These are phyloP conservation scores for Drosophila atripex DNA, from an alignment of 2,888 invertebrate species.

Conservation along the genomic window DNA sequence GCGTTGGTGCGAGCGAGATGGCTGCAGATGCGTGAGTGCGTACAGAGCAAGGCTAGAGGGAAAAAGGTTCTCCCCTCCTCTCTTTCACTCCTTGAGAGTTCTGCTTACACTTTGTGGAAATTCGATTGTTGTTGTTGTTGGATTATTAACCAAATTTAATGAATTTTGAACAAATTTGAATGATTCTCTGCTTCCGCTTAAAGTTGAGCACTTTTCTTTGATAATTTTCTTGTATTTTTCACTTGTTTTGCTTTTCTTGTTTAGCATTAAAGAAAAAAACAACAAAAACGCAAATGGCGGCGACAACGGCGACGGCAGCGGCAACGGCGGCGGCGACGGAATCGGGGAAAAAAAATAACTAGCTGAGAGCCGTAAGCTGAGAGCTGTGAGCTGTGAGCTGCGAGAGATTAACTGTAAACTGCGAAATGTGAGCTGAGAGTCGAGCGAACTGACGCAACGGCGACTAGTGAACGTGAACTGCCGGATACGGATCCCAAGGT, in stretches of 20 bases:
- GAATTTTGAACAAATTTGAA: too few relatives aligned
- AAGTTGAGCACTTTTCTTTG: conserved; percentile 18
- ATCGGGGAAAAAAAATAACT: conserved; percentile 29
- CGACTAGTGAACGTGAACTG: conserved; percentile 76
- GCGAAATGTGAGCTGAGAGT: conserved; percentile 44
- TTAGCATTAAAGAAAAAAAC: conserved; percentile 30
- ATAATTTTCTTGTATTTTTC: conserved; percentile 9
- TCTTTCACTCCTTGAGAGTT: background rate
- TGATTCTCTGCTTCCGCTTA: background rate
- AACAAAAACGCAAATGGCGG: conserved; percentile 32
- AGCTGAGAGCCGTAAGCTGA: conserved; percentile 15
- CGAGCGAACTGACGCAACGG: conserved; percentile 75
- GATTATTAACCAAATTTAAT: too few relatives aligned
- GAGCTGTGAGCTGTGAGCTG: conserved; percentile 5
- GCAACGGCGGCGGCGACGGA: conserved; percentile 9
- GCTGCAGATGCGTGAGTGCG: conserved; percentile 44
- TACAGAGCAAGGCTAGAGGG: conserved; percentile 21
- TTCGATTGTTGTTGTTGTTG: background rate
- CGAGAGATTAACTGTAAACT: background rate
- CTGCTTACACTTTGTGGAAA: conserved; percentile 34
- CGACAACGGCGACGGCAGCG: conserved; percentile 22
- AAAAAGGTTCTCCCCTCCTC: conserved; percentile 18
- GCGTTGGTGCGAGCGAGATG: conserved; percentile 52
- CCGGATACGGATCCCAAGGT: conserved; percentile 49
- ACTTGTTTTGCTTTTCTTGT: conserved; percentile 23